Evolutionary conservation across 2,888 invertebrate genomes (phyloP), one percentile per base, ranked within the genome.

Genomic region (Nemotelus nigrinus): DNA sequence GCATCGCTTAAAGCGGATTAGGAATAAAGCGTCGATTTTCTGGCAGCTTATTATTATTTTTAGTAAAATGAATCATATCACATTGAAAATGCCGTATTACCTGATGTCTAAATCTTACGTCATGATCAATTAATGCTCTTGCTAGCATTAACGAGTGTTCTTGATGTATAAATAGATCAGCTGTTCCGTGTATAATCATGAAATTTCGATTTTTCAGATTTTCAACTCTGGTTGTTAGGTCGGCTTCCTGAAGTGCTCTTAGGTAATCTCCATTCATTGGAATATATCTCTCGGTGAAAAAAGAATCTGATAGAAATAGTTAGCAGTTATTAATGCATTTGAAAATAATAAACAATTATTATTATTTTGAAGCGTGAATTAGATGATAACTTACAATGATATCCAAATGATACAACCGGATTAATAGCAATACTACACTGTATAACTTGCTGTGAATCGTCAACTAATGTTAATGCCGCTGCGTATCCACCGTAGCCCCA

Each of bases 271-370:
- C 89, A 57, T 90, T 90, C 89, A 94, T 90, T 0, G 96, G 96
- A 89, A 96, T 92, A 87, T 95, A 96, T 57, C 96, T 91, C 88
- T 98, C 97, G 79, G 96, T 94, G 88, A 95, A 97, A 82, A 93
- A 95, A 3, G 97, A 94, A 87, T 94, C 95, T 95, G 85, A 58
- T 77, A 75, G 67, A 25, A 25, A 74, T 4, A 5, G 53, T 2
- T 53, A 71, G 2, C 6, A 45, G 4, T 48, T 68, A 58, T 58
- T 41, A 25, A 63, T 39, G 43, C 5, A 41, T 25, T 63, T 63
- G 3, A 25, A 50, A 2, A 25, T 25, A 25, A 25, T 25, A 25
- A 25, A 25, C 25, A 25, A 25, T 25, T 25, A 25, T 25, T 25
- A 25, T 1, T 25, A 10, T 25, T 55, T 4, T 2, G 3, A 55